These are phyloP conservation scores for Lochmaea crataegi DNA, from an alignment of 2,888 invertebrate species.

Conservation along the genomic window DNA sequence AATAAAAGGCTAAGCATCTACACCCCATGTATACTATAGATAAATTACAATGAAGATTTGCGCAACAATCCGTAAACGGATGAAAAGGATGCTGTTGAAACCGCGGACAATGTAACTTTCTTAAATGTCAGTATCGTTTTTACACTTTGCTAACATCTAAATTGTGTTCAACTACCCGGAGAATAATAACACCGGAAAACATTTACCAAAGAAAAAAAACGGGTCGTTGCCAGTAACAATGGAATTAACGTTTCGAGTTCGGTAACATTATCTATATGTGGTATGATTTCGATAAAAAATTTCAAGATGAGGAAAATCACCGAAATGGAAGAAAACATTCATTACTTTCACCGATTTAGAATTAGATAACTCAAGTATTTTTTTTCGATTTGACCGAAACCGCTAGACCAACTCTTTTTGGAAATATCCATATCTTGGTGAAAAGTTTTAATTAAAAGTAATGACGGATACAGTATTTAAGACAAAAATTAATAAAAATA, in stretches of 20 bases:
- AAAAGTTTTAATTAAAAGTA: no score
- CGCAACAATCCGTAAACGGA: neutral
- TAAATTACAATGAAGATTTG: neutral
- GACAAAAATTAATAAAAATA: no score
- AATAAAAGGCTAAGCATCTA: neutral
- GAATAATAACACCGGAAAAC: slow-evolving; percentile 23
- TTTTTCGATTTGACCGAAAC: no score
- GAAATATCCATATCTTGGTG: no score
- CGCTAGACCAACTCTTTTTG: no score
- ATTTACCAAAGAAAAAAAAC: slow-evolving; percentile 18
- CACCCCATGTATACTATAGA: neutral
- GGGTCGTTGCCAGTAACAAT: slow-evolving; percentile 17
- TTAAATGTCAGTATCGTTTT: slow-evolving; percentile 13
- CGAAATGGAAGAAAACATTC: neutral
- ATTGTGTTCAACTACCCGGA: slow-evolving; percentile 25
- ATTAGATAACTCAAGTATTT: no score
- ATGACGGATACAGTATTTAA: no score
- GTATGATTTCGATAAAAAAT: neutral
- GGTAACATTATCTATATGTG: slow-evolving; percentile 9
- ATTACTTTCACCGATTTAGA: neutral
- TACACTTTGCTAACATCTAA: slow-evolving; percentile 24
- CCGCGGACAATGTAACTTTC: neutral
- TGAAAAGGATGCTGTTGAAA: slow-evolving; percentile 20
- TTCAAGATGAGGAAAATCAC: neutral
- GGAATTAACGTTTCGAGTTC: slow-evolving; percentile 6